Percentiles rank a stretch among this genome's conserved stretches.
These are phyloP conservation scores for Tuta absoluta DNA, from an alignment of 2,888 invertebrate genomes.

Conservation along the genomic window DNA sequence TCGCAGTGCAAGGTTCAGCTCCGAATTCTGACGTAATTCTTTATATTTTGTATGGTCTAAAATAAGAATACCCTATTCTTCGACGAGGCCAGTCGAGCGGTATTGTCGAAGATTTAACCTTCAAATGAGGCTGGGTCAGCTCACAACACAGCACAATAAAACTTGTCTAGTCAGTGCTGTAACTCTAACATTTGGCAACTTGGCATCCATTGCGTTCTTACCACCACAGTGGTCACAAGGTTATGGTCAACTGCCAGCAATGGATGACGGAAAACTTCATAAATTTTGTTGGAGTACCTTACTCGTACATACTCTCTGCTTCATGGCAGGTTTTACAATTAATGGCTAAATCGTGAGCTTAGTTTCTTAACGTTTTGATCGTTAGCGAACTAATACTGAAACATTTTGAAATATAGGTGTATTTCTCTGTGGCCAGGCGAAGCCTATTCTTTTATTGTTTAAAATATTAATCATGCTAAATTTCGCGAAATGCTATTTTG, in stretches of 20 bases:
- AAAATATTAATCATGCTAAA: too few species aligned
- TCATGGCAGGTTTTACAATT: constrained; percentile 24
- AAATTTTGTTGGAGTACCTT: background rate
- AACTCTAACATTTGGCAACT: background rate
- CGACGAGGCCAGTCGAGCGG: constrained; percentile 39
- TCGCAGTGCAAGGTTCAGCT: too few species aligned
- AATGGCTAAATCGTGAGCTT: constrained; percentile 50
- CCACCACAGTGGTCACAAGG: background rate
- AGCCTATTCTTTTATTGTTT: background rate
- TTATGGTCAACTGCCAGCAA: background rate
- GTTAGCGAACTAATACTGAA: constrained; percentile 5
- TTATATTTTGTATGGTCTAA: background rate
- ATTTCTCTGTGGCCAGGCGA: background rate
- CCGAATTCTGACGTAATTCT: constrained; percentile 3
- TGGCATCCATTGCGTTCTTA: background rate
- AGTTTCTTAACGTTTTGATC: constrained; percentile 21
- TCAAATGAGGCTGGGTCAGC: constrained; percentile 40
- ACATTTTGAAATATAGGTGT: constrained; percentile 1
- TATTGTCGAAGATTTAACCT: constrained; percentile 38
- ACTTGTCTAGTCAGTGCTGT: constrained; percentile 37
- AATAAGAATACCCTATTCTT: constrained; percentile 14
- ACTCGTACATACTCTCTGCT: background rate
- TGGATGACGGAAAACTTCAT: background rate
- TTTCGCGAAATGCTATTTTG: too few species aligned
- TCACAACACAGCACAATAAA: constrained; percentile 40